A percentile compares a stretch with the other conserved stretches of the same genome.
Evolutionary conservation across 2,888 invertebrate species (phyloP).

Genomic region (Kryphioiulus occultus): DNA sequence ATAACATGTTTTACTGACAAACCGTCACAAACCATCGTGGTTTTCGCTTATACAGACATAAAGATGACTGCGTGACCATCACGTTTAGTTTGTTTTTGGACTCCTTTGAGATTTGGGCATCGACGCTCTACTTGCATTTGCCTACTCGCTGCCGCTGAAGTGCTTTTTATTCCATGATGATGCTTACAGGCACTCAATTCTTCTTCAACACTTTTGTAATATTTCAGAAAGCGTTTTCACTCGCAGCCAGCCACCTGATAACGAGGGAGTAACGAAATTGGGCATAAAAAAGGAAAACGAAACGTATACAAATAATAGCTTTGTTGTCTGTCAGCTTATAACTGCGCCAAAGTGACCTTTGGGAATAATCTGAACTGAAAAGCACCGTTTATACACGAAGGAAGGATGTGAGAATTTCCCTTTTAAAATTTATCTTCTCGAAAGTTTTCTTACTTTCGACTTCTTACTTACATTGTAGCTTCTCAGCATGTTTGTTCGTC

Average conservation of each 20-base stretch:
- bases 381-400: not conserved
- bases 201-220: not conserved
- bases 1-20: not conserved
- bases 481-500: not conserved
- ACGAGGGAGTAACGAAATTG: not conserved
- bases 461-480: too few relatives aligned
- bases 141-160: not conserved
- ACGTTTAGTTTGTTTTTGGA: not conserved
- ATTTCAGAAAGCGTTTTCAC: not conserved
- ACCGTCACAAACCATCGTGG: not conserved
- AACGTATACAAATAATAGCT: not conserved
- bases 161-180: not conserved
- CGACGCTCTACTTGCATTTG: not conserved
- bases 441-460: not conserved
- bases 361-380: not conserved
- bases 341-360: not conserved
- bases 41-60: not conserved
- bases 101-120: not conserved
- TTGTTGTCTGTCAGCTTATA: slow-evolving; percentile 3
- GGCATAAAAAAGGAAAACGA: not conserved
- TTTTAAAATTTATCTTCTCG: not conserved
- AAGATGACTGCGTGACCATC: not conserved
- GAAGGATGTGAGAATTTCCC: not conserved
- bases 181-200: not conserved
- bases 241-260: not conserved